Base-by-base conservation (phyloP, 2,888 invertebrate genomes). In the Gibbula magus region DNA sequence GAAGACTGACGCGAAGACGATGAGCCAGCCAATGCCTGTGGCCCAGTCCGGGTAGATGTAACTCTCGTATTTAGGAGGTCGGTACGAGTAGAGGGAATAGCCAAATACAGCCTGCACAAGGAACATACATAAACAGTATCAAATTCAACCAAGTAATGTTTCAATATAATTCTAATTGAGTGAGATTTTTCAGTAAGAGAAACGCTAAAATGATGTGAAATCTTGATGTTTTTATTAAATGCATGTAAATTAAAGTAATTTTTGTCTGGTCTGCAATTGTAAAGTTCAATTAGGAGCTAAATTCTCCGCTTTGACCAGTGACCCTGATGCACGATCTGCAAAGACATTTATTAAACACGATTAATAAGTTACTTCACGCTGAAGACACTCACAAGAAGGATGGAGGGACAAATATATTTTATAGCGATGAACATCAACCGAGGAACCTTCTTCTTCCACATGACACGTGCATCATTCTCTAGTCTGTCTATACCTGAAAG, bases 51-150 rank as follows among this genome's bases (percentile, higher is more conserved):
- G 76, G 10, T 76, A 76, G 32, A 39, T 25, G 29, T 76, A 76
- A 20, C 29, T 39, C 13, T 54, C 76, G 0, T 56, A 45, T 8
- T 29, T 76, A 35, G 76, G 76, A 2, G 76, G 76, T 16, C 76
- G 76, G 56, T 76, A 76, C 7, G 76, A 56, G 56, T 76, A 76
- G n/a, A 76, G 20, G 2, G 56, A 56, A 20, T 56, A 54, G 16
- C 32, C 56, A 35, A 56, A 61, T 18, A 76, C 39, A 35, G 54
- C 39, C 76, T 76, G 54, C 1, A 20, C 7, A 13, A 75, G 29
- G 16, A 54, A 4, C 13, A 18, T n/a, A 29, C 53, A 75, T 10
- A 25, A 7, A 53, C 0, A 22, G n/a, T n/a, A 13, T 32, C 4
- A 29, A 22, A 56, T 0, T 18, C 18, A n/a, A 4, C 20, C n/a